Evolutionary conservation across 2,797 vertebrate genomes (phyloP), one percentile per base, ranked within the genome.

Genomic region (Pampus argenteus): DNA sequence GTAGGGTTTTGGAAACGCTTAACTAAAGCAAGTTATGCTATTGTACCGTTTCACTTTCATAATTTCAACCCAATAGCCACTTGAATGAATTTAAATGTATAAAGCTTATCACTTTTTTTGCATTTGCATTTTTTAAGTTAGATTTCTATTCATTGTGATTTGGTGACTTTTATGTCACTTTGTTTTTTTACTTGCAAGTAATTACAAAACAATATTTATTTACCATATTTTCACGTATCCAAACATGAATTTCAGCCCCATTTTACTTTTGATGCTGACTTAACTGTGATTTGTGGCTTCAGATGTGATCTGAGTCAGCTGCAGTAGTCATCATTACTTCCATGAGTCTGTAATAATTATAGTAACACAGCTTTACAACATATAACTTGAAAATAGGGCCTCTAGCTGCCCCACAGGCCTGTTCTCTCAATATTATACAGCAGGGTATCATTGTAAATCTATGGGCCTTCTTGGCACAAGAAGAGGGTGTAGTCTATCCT

Each of bases 281-380:
- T 60, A 15, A 61, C 75, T 71, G 69, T 81, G 73, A 86, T 81
- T 83, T 83, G 76, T 88, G 56, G 70, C 63, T 76, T 90, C 68
- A 69, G 50, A 81, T 70, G 70, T 68, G 74, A 71, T 76, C 17
- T 63, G 61, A 86, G 71, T 87, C 80, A 79, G 84, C 85, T 84
- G 81, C 84, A 81, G 78, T 84, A 70, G 85, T 89, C 78, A 67
- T 84, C 74, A 74, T 73, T 65, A 48, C 68, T 70, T 87, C 76
- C 74, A 83, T 76, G 74, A 91, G 81, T 83, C 78, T 81, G 75
- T 76, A 84, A 79, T 84, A 88, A 85, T 88, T 88, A 89, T 61
- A 74, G 70, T 74, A 79, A 83, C 84, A 88, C 86, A 82, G 74
- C 71, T 88, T 89, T 85, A 86, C 70, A 78, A 66, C 76, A 74